These are phyloP conservation scores for Denticeps clupeoides DNA, from an alignment of 2,797 vertebrate genomes.

Conservation along the genomic window DNA sequence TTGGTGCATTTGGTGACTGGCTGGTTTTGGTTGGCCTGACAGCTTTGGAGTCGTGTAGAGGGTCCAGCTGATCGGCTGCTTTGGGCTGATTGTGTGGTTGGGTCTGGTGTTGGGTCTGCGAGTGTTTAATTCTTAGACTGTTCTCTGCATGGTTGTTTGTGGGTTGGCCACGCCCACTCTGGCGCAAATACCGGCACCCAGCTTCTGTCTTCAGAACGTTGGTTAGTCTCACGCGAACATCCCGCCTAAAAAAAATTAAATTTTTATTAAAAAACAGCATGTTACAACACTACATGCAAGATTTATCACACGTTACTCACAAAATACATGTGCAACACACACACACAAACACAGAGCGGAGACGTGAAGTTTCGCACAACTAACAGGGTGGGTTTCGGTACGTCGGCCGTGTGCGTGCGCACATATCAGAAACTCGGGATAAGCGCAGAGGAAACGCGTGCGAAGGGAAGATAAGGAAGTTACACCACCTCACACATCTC, in stretches of 20 bases:
- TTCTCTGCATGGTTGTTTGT: neutral
- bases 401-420: too few relatives aligned
- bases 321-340: too few relatives aligned
- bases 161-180: conserved; percentile 2
- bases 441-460: too few relatives aligned
- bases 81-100: neutral
- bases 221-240: conserved; percentile 40
- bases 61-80: neutral
- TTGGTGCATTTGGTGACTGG: neutral
- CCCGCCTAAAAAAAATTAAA: conserved; percentile 36
- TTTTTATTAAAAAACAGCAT: conserved; percentile 12
- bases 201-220: conserved; percentile 51
- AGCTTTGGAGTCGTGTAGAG: too few relatives aligned
- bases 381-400: too few relatives aligned
- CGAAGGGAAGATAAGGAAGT: too few relatives aligned
- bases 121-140: conserved; percentile 5
- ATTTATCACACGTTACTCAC: too few relatives aligned
- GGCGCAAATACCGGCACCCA: conserved; percentile 41
- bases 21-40: neutral
- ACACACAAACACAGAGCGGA: too few relatives aligned
- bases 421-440: too few relatives aligned
- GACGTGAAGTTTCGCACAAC: too few relatives aligned
- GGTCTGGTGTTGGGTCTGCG: neutral
- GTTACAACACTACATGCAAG: too few relatives aligned
- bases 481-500: too few relatives aligned